These are phyloP conservation scores for Melikaiella ostensackeni DNA, from an alignment of 2,888 invertebrate genomes.

Conservation along the genomic window DNA sequence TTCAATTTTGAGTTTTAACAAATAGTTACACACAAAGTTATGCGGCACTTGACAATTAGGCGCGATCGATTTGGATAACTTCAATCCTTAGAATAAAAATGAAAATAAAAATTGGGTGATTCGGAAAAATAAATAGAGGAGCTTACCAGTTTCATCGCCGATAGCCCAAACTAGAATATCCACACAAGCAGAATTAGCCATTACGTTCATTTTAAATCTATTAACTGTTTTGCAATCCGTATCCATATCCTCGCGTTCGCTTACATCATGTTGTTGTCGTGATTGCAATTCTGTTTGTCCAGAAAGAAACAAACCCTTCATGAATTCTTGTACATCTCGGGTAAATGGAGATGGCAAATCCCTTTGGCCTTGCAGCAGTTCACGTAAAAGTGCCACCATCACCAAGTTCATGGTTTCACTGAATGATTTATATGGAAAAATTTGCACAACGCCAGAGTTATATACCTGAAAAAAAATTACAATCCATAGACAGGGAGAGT, in stretches of 20 bases:
- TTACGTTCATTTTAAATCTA: slow-evolving; percentile 95
- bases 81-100: too few relatives aligned
- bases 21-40: too few relatives aligned
- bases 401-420: slow-evolving; percentile 97
- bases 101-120: neutral
- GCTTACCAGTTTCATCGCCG: slow-evolving; percentile 94
- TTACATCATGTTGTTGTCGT: slow-evolving; percentile 90
- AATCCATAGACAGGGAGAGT: neutral
- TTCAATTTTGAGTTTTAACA: too few relatives aligned
- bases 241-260: slow-evolving; percentile 89
- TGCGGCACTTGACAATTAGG: too few relatives aligned
- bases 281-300: slow-evolving; percentile 96
- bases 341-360: slow-evolving; percentile 94
- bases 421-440: slow-evolving; percentile 95
- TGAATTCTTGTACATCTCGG: slow-evolving; percentile 93
- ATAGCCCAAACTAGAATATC: slow-evolving; percentile 99
- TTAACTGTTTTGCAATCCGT: slow-evolving; percentile 90
- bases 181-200: slow-evolving; percentile 98
- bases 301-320: slow-evolving; percentile 91
- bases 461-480: slow-evolving; percentile 77
- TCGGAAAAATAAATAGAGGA: neutral
- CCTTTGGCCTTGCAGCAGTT: slow-evolving; percentile 92
- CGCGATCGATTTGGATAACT: too few relatives aligned
- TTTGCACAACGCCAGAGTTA: slow-evolving; percentile 78
- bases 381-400: slow-evolving; percentile 93